Conservation (phyloP, 2,113 vertebrate species). For the Hypanus sabinus region DNA sequence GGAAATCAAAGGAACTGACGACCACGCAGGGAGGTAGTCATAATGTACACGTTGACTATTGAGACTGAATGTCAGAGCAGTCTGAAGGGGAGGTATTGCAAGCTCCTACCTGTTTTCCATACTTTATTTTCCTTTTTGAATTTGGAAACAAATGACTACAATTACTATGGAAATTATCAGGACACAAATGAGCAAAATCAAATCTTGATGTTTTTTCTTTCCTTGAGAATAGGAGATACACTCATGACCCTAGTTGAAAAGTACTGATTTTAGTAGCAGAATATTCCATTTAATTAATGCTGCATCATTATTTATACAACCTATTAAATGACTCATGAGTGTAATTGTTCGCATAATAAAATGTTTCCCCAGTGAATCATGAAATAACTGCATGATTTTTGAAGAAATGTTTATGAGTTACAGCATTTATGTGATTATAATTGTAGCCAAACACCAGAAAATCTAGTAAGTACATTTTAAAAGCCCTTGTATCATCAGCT, state of each 20-base stretch:
- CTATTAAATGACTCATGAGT: constrained; percentile 23
- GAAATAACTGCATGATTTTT: neutral
- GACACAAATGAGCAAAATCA: neutral
- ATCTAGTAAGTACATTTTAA: neutral
- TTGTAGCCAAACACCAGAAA: constrained; percentile 18
- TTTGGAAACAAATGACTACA: neutral
- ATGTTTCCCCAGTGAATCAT: neutral
- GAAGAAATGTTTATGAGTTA: neutral
- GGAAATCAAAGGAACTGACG: too few species aligned
- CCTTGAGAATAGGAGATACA: neutral
- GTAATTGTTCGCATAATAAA: neutral
- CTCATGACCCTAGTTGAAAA: neutral
- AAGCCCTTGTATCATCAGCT: neutral
- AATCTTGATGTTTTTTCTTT: neutral
- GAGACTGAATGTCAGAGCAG: too few species aligned
- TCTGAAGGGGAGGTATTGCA: too few species aligned
- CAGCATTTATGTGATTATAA: constrained; percentile 21
- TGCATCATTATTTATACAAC: constrained; percentile 5
- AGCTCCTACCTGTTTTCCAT: too few species aligned
- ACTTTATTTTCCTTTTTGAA: too few species aligned
- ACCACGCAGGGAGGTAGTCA: too few species aligned
- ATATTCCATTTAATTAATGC: neutral
- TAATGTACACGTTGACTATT: too few species aligned
- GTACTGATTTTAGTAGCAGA: neutral
- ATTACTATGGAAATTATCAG: neutral